Evolutionary conservation across 2,888 invertebrate species (phyloP).

Genomic region (Eudemis profundana): DNA sequence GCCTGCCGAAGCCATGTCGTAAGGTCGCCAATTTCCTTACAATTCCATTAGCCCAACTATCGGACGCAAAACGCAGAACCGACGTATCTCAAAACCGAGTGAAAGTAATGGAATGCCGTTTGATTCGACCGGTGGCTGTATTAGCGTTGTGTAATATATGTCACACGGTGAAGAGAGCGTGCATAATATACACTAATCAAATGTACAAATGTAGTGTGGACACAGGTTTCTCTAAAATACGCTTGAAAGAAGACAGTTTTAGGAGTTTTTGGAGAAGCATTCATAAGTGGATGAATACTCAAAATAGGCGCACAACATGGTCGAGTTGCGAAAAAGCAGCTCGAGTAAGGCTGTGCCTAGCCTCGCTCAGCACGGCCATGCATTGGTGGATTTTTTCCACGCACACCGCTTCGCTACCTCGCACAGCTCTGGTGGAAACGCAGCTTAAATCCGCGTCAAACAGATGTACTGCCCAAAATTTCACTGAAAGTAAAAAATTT

Average conservation of each 20-base stretch:
- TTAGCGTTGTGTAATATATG: constrained; percentile 42
- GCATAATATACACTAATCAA: constrained; percentile 42
- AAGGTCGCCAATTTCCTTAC: constrained; percentile 1
- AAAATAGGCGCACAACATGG: too few relatives aligned
- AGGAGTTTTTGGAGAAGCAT: too few relatives aligned
- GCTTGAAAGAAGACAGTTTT: background rate
- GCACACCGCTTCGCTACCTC: too few relatives aligned
- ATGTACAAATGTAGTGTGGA: background rate
- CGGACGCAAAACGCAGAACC: constrained; percentile 20
- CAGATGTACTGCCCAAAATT: too few relatives aligned
- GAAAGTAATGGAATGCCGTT: constrained; percentile 32
- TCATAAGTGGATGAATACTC: too few relatives aligned
- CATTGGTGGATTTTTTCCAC: too few relatives aligned
- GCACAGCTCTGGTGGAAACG: too few relatives aligned
- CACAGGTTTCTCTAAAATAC: constrained; percentile 1
- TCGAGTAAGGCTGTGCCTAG: too few relatives aligned
- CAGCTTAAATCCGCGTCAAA: too few relatives aligned
- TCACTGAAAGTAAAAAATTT: too few relatives aligned
- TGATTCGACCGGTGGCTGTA: constrained; percentile 35
- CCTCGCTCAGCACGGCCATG: too few relatives aligned
- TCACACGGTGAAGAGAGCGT: constrained; percentile 42
- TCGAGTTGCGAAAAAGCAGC: too few relatives aligned
- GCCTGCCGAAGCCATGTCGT: background rate
- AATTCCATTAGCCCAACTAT: constrained; percentile 22
- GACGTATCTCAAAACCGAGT: constrained; percentile 16